phyloP scores from a whole-genome alignment of 2,113 vertebrate species.

The Aix galericulata region DNA sequence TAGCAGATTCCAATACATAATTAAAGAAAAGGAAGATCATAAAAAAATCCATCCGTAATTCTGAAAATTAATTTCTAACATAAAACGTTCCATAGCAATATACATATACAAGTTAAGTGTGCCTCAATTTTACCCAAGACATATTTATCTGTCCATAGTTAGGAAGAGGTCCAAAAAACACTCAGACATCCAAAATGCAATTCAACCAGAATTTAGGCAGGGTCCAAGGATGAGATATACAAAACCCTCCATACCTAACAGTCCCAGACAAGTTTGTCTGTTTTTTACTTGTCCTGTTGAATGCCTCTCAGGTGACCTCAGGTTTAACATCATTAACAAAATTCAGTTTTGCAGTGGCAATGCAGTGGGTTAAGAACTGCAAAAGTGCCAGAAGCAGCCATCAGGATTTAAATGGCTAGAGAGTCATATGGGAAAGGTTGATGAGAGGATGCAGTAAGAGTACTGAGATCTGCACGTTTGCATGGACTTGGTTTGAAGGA shows the following conservation, averaged over 20 bases:
- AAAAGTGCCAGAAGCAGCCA: background rate
- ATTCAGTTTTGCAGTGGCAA: background rate
- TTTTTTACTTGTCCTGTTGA: background rate
- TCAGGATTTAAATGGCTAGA: background rate
- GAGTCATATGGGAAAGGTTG: background rate
- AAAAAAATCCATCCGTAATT: background rate
- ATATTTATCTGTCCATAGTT: background rate
- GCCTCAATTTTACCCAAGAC: background rate
- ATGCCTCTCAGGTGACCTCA: background rate
- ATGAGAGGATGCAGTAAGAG: background rate
- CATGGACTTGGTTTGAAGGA: background rate
- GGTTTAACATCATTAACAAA: background rate
- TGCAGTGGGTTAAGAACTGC: background rate
- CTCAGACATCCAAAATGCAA: background rate
- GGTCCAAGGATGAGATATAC: accelerated
- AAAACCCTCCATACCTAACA: background rate
- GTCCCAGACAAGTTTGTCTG: background rate
- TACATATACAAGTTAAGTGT: background rate
- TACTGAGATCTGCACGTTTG: background rate
- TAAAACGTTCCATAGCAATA: background rate
- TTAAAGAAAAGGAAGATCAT: background rate
- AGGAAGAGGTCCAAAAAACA: background rate
- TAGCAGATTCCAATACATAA: background rate
- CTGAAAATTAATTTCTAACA: background rate
- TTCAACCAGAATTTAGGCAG: background rate